phyloP scores from a whole-genome alignment of 2,888 invertebrate genomes.

The Xylota segnis region DNA sequence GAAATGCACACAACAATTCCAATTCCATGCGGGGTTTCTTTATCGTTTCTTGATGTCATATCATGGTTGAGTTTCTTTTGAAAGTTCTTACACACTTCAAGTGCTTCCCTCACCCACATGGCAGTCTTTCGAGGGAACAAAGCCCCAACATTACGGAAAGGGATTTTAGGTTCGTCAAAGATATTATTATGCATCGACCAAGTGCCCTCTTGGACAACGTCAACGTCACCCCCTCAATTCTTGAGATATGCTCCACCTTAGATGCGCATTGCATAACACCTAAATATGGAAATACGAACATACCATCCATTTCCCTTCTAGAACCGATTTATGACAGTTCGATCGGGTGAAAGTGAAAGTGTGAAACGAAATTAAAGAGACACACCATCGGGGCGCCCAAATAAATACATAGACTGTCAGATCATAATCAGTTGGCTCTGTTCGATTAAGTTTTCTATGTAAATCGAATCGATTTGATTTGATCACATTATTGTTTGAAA shows the following conservation, averaged over 20 bases:
- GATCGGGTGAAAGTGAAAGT: constrained; percentile 65
- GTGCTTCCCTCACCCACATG: constrained; percentile 58
- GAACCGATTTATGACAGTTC: constrained; percentile 51
- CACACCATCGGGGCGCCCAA: constrained; percentile 8
- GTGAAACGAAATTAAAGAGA: constrained; percentile 24
- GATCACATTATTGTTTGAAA: constrained; percentile 18
- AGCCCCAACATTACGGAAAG: background rate
- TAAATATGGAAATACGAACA: background rate
- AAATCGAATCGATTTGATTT: constrained; percentile 34
- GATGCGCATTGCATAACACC: constrained; percentile 25
- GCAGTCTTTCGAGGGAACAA: constrained; percentile 26
- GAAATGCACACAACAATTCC: constrained; percentile 63
- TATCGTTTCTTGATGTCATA: constrained; percentile 52
- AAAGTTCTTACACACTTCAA: constrained; percentile 73
- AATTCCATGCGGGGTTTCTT: constrained; percentile 69
- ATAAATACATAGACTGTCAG: constrained; percentile 30
- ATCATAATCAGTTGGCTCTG: constrained; percentile 10
- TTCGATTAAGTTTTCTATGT: constrained; percentile 36
- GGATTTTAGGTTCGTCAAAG: background rate
- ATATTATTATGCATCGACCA: constrained; percentile 1
- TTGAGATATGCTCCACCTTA: constrained; percentile 9
- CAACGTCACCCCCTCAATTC: constrained; percentile 24
- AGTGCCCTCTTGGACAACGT: constrained; percentile 16
- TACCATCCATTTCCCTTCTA: background rate
- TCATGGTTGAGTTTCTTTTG: constrained; percentile 65